Base-by-base conservation (phyloP, 2,113 vertebrate species). In the Maccullochella peelii region DNA sequence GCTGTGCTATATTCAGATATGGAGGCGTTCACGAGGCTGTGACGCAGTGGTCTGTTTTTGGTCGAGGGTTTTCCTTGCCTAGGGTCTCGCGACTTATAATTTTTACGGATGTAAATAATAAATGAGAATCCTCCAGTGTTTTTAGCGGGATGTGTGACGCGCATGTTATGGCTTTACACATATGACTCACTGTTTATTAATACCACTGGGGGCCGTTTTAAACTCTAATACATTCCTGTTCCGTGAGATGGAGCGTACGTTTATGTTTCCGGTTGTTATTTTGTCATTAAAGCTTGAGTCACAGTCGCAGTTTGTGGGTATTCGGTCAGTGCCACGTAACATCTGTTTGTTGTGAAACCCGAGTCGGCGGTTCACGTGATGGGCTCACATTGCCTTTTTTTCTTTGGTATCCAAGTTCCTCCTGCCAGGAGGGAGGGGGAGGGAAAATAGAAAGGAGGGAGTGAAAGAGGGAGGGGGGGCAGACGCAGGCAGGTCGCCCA, bases 341-440 rank as follows among this genome's bases (percentile, higher is more conserved):
- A 95, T 95, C 96, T 97, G 97, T 97, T 97, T 99, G 97, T 99
- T 99, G 97, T 99, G 98, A 98, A 98, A 98, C 95, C 90, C 5
- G 96, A 98, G 94, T 82, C 85, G 23, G 49, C 0, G 2, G 82
- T 77, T 83, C 97, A 97, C 94, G 97, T 98, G 97, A 99, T 82
- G 58, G 82, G 61, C 84, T 92, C 42, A 90, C 93, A 80, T 96
- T 95, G 94, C 92, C 5, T 94, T 33, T 49, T 72, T 30, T 63
- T 71, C 93, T 96, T 96, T 96, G 94, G 95, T 95, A 91, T 96
- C 95, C 94, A 94, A 94, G 95, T 93, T 94, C 93, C 94, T 84
- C 87, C 77, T 86, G 75, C 78, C 83, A 73, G 63, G 75, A 69
- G 81, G 27, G 62, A 83, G 80, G 67, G 59, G n/a, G 73, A 44